Conservation (phyloP, 2,113 vertebrate species). For the Xiphophorus couchianus region DNA sequence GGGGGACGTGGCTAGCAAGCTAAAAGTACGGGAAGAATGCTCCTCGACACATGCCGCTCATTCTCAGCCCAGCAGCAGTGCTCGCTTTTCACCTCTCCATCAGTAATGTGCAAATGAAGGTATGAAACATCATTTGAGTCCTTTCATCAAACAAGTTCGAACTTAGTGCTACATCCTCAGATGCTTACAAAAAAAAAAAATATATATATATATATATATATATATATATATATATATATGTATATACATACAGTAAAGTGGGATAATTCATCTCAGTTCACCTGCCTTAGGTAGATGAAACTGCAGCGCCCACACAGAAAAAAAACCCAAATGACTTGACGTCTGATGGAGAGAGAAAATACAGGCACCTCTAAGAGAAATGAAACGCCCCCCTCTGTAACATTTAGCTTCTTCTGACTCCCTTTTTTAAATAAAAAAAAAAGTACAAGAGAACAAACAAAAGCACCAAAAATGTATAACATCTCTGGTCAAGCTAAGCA, state of each 20-base stretch:
- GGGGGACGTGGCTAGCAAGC: constrained; percentile 75
- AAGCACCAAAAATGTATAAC: constrained; percentile 61
- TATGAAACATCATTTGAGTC: constrained; percentile 39
- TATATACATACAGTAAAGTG: not conserved
- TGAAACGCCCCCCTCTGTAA: constrained; percentile 73
- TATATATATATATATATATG: too few relatives aligned
- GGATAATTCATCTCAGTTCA: not conserved
- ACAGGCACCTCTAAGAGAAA: constrained; percentile 86
- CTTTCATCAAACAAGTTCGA: constrained; percentile 31
- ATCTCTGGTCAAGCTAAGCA: constrained; percentile 31
- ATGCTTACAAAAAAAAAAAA: not conserved
- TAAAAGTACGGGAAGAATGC: constrained; percentile 43
- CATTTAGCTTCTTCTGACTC: constrained; percentile 76
- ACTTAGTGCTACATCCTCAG: constrained; percentile 45
- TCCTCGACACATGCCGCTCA: constrained; percentile 34
- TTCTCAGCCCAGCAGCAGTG: constrained; percentile 65
- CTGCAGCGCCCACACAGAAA: constrained; percentile 66
- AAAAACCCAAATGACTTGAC: constrained; percentile 63
- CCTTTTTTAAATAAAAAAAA: constrained; percentile 34
- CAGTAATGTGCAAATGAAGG: constrained; percentile 66
- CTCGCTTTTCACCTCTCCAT: constrained; percentile 44
- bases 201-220: too few relatives aligned
- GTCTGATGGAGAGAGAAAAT: constrained; percentile 69
- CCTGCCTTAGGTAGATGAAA: not conserved
- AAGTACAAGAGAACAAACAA: constrained; percentile 36